Evolutionary conservation across 1,140 invertebrate genomes (phyloP).

Genomic region (Zophobas atratus): DNA sequence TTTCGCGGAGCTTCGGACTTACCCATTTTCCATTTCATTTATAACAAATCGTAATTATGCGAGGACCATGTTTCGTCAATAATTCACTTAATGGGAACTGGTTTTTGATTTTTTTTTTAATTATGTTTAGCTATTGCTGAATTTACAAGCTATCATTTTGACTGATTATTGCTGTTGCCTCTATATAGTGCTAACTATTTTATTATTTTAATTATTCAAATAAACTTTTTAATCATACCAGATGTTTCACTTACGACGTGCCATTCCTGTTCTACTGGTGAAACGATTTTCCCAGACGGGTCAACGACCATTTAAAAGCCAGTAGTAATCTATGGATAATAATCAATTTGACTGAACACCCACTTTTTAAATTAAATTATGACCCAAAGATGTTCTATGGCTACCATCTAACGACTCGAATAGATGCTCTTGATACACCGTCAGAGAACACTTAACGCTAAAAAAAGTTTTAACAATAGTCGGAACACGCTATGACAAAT

Average conservation of each 20-base stretch:
- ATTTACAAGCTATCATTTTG: slow-evolving; percentile 52
- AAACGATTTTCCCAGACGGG: slow-evolving; percentile 36
- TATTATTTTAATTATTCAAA: slow-evolving; percentile 45
- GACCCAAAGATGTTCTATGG: slow-evolving; percentile 1
- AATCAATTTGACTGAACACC: slow-evolving; percentile 32
- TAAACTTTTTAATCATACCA: slow-evolving; percentile 41
- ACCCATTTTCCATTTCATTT: slow-evolving; percentile 28
- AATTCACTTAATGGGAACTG: slow-evolving; percentile 46
- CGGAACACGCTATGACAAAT: no score
- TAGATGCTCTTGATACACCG: no score
- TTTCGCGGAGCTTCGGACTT: slow-evolving; percentile 15
- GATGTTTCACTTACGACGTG: slow-evolving; percentile 32
- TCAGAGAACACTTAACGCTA: no score
- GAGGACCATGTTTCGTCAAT: slow-evolving; percentile 25
- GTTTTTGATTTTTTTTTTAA: slow-evolving; percentile 46
- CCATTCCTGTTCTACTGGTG: slow-evolving; percentile 24
- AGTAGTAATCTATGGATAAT: slow-evolving; percentile 36
- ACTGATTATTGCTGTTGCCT: slow-evolving; percentile 54
- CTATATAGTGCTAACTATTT: slow-evolving; percentile 54
- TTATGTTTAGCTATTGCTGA: slow-evolving; percentile 54
- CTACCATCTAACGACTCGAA: background rate
- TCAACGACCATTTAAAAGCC: slow-evolving; percentile 35
- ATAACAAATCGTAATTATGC: slow-evolving; percentile 31
- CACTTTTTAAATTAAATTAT: slow-evolving; percentile 18
- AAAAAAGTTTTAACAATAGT: no score